These are phyloP conservation scores for Poeciliopsis paucimaculata DNA, from an alignment of 2,797 vertebrate genomes.

Conservation along the genomic window DNA sequence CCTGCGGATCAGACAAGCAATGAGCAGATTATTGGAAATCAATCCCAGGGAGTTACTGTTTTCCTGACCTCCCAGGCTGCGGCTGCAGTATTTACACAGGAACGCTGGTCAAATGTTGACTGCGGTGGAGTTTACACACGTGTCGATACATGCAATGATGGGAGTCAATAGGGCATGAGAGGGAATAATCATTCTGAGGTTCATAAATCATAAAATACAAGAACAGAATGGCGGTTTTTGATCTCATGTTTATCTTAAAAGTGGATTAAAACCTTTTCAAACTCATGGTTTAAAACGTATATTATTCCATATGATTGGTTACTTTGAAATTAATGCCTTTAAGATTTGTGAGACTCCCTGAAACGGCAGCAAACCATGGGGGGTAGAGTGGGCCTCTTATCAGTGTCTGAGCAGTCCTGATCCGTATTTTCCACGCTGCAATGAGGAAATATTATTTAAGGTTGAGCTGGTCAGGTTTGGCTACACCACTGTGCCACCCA, in stretches of 20 bases:
- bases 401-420: constrained; percentile 69
- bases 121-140: constrained; percentile 54
- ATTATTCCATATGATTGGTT: constrained; percentile 45
- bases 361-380: constrained; percentile 46
- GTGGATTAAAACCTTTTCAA: constrained; percentile 1
- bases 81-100: constrained; percentile 71
- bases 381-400: constrained; percentile 61
- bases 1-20: constrained; percentile 58
- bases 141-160: constrained; percentile 51
- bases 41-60: constrained; percentile 68
- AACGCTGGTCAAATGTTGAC: constrained; percentile 54
- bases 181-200: constrained; percentile 35
- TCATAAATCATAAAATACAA: constrained; percentile 35
- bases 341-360: constrained; percentile 21
- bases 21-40: constrained; percentile 75
- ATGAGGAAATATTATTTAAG: constrained; percentile 48
- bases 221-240: background rate
- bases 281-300: background rate
- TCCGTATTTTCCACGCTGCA: constrained; percentile 68
- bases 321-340: constrained; percentile 51
- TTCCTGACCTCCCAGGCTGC: constrained; percentile 64
- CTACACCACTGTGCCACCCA: constrained; percentile 26
- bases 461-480: constrained; percentile 40
- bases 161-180: constrained; percentile 43
- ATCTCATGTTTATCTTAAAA: constrained; percentile 1